Evolutionary conservation across 2,797 vertebrate species (phyloP).

Genomic region (Poeciliopsis infans): DNA sequence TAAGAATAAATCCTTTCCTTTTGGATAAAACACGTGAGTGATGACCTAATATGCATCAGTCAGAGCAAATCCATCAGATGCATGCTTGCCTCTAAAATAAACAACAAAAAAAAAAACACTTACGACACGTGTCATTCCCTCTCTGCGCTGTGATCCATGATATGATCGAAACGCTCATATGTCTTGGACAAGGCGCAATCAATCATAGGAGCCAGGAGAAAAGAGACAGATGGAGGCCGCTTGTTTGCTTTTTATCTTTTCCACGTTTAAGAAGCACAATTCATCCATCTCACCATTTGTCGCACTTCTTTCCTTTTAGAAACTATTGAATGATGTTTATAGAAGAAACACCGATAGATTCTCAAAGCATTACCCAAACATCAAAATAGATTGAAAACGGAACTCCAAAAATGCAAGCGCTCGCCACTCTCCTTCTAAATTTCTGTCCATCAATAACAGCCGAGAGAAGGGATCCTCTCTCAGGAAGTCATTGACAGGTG

Average conservation of each 20-base stretch:
- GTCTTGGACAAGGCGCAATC: conserved; percentile 64
- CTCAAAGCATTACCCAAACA: conserved; percentile 60
- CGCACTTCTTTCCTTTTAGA: conserved; percentile 37
- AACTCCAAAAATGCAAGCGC: conserved; percentile 48
- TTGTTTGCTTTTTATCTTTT: conserved; percentile 43
- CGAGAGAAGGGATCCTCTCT: conserved; percentile 58
- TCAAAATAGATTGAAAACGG: conserved; percentile 62
- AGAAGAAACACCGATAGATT: conserved; percentile 51
- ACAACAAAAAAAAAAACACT: conserved; percentile 65
- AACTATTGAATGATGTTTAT: conserved; percentile 62
- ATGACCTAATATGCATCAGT: conserved; percentile 48
- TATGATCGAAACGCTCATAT: conserved; percentile 64
- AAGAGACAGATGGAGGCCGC: conserved; percentile 15
- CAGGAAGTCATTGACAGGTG: conserved; percentile 67
- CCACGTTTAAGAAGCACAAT: conserved; percentile 18
- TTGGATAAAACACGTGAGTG: conserved; percentile 39
- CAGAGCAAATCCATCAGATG: conserved; percentile 66
- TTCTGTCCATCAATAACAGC: conserved; percentile 53
- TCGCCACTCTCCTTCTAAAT: conserved; percentile 23
- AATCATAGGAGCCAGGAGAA: conserved; percentile 62
- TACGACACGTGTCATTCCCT: conserved; percentile 70
- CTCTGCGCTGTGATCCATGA: conserved; percentile 68
- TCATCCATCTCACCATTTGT: conserved; percentile 50
- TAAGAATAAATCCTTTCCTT: conserved; percentile 21
- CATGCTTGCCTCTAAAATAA: conserved; percentile 57